These are phyloP conservation scores for Anas capensis DNA, from an alignment of 2,797 vertebrate genomes.

Conservation along the genomic window DNA sequence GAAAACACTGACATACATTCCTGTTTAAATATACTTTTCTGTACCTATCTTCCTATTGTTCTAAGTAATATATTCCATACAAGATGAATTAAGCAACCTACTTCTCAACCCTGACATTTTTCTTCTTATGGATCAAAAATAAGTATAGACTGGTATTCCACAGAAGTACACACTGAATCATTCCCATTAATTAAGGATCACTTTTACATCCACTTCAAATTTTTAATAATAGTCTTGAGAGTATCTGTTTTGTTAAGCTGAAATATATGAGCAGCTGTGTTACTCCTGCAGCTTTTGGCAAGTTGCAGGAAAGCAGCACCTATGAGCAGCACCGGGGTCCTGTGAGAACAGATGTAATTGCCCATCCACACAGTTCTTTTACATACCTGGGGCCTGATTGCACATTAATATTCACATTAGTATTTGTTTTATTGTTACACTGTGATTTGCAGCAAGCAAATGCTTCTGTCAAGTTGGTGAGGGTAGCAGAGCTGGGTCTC, in stretches of 20 bases:
- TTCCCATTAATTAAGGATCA: constrained; percentile 58
- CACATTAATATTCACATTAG: neutral
- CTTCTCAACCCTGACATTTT: constrained; percentile 38
- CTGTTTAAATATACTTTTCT: neutral
- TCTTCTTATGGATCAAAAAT: constrained; percentile 53
- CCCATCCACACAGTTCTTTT: neutral
- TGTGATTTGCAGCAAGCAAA: neutral
- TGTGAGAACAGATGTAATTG: neutral
- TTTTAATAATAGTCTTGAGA: constrained; percentile 69
- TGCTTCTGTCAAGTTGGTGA: neutral
- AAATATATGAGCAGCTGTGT: constrained; percentile 51
- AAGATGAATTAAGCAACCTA: constrained; percentile 3
- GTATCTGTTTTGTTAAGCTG: constrained; percentile 66
- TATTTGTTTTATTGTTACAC: neutral
- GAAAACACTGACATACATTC: neutral
- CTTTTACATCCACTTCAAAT: constrained; percentile 66
- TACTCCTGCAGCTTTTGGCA: constrained; percentile 44
- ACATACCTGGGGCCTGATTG: neutral
- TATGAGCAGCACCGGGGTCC: neutral
- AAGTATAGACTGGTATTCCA: constrained; percentile 54
- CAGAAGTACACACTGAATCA: constrained; percentile 63
- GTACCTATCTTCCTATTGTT: constrained; percentile 10
- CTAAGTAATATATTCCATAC: neutral
- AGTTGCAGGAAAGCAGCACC: constrained; percentile 18
- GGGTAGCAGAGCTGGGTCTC: neutral